Evolutionary conservation across 1,140 invertebrate species (phyloP).

Genomic region (Tenebrio molitor): DNA sequence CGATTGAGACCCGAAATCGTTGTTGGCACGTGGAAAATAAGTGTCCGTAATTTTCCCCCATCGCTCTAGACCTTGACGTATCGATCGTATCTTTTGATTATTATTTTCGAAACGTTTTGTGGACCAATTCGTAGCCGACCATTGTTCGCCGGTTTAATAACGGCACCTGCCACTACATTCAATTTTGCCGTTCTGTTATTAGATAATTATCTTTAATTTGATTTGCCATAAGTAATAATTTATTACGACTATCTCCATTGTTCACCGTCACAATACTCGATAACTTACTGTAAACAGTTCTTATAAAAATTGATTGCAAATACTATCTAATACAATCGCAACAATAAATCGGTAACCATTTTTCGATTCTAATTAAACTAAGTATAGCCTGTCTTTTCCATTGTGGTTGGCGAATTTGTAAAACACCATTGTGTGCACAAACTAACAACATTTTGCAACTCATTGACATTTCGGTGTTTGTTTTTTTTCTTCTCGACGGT

Average conservation of each 20-base stretch:
- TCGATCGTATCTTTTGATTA: background rate
- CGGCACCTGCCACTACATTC: background rate
- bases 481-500: too few species aligned
- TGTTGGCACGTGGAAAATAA: too few species aligned
- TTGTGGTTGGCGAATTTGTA: too few species aligned
- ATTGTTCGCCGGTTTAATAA: background rate
- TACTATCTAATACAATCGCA: slow-evolving; percentile 5
- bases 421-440: too few species aligned
- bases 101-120: background rate
- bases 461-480: too few species aligned
- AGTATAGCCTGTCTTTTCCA: background rate
- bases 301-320: slow-evolving; percentile 10
- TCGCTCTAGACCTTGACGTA: background rate
- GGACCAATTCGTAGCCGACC: background rate
- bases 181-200: slow-evolving; percentile 23
- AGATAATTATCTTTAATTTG: slow-evolving; percentile 26
- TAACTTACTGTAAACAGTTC: slow-evolving; percentile 18
- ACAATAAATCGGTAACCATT: slow-evolving; percentile 2
- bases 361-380: slow-evolving; percentile 8
- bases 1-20: too few species aligned
- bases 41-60: too few species aligned
- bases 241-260: slow-evolving; percentile 7
- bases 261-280: slow-evolving; percentile 1
- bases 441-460: too few species aligned
- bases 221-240: background rate